These are phyloP conservation scores for Montifringilla adamsi DNA, from an alignment of 2,113 vertebrate species.

Conservation along the genomic window DNA sequence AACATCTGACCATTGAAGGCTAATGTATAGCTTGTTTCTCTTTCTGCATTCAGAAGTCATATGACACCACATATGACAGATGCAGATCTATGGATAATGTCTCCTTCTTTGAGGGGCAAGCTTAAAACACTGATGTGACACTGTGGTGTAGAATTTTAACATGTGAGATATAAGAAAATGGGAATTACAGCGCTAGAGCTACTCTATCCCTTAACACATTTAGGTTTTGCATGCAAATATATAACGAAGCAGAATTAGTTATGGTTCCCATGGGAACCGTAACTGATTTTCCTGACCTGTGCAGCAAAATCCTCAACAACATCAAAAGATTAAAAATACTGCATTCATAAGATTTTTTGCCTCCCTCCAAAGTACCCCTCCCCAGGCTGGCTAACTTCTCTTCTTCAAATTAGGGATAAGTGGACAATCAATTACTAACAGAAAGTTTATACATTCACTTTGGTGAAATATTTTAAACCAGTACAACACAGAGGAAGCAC, in stretches of 20 bases:
- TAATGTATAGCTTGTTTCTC: not conserved
- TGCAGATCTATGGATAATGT: not conserved
- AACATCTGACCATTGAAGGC: not conserved
- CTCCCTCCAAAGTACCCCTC: not conserved
- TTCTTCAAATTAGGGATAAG: not conserved
- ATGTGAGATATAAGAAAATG: not conserved
- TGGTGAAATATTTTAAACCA: not conserved
- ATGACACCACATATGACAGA: not conserved
- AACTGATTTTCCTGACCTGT: conserved; percentile 59
- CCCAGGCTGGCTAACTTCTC: not conserved
- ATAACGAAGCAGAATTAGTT: conserved; percentile 38
- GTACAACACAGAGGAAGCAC: not conserved
- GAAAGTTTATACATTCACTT: not conserved
- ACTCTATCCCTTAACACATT: not conserved
- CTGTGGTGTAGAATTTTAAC: not conserved
- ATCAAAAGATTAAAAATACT: conserved; percentile 29
- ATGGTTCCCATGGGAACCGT: conserved; percentile 63
- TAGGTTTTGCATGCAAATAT: conserved; percentile 35
- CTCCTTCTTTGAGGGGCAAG: not conserved
- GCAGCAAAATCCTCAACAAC: conserved; percentile 20
- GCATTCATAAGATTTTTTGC: not conserved
- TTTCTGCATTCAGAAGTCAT: not conserved
- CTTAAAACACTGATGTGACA: not conserved
- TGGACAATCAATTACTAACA: not conserved
- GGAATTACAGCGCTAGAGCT: not conserved